A percentile compares a stretch with the other conserved stretches of the same genome.
phyloP scores from a whole-genome alignment of 2,888 invertebrate genomes.

The Agonopterix arenella region DNA sequence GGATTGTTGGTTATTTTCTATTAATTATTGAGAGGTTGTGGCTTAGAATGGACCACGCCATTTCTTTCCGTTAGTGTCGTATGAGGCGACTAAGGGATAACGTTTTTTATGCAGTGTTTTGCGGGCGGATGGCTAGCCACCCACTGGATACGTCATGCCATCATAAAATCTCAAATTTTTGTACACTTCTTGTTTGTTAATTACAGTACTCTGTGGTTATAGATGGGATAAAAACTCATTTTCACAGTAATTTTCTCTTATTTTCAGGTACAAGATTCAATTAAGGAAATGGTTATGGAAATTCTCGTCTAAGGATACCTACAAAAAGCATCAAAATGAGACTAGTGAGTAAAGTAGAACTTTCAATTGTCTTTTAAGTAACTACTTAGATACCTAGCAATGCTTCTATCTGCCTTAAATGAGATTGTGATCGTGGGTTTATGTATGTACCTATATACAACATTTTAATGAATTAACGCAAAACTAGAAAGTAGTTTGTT shows the following conservation, averaged over 20 bases:
- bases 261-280: slow-evolving; percentile 43
- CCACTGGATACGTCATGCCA: neutral
- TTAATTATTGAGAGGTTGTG: too few species aligned
- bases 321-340: slow-evolving; percentile 52
- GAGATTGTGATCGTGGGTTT: neutral
- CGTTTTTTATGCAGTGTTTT: too few species aligned
- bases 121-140: too few species aligned
- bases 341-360: slow-evolving; percentile 45
- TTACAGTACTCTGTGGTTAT: too few species aligned
- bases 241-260: slow-evolving; percentile 10
- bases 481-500: too few species aligned
- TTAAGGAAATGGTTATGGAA: slow-evolving; percentile 26
- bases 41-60: too few species aligned
- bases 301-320: slow-evolving; percentile 19
- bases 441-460: neutral
- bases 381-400: too few species aligned
- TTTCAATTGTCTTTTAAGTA: too few species aligned
- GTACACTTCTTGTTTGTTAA: neutral
- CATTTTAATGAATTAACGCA: too few species aligned
- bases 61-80: too few species aligned
- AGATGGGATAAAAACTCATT: neutral
- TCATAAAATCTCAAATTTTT: neutral
- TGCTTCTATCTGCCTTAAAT: neutral
- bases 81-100: too few species aligned
- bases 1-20: too few species aligned